A percentile compares a stretch with the other conserved stretches of the same genome.
Conservation (phyloP, 2,797 vertebrate genomes). For the Lemur catta region DNA sequence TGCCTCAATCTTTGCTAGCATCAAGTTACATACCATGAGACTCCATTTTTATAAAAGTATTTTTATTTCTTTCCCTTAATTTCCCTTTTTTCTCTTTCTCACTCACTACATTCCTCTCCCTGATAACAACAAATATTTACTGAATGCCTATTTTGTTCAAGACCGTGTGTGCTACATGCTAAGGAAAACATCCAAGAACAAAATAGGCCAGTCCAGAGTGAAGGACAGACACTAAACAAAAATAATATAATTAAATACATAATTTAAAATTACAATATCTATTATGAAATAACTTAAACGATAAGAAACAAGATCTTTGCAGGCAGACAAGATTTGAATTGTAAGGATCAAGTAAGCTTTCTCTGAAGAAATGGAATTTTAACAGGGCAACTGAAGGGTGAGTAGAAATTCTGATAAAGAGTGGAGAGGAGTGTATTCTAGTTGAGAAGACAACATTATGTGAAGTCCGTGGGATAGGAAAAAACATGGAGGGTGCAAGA, state of each 20-base stretch:
- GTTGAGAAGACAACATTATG: neutral
- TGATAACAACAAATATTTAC: conserved; percentile 48
- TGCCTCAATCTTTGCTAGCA: neutral
- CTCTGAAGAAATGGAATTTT: conserved; percentile 30
- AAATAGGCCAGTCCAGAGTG: neutral
- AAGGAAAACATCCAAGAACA: conserved; percentile 24
- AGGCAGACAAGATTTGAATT: neutral
- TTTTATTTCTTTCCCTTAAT: conserved; percentile 14
- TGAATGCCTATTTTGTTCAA: conserved; percentile 13
- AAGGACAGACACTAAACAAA: neutral
- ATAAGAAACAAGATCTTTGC: neutral
- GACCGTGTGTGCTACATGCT: neutral
- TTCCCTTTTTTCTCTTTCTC: neutral
- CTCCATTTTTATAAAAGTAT: neutral
- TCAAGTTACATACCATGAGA: neutral
- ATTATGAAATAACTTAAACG: neutral
- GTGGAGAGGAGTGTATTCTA: neutral
- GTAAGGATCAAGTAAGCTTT: neutral
- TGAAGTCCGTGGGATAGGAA: neutral
- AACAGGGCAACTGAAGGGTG: neutral
- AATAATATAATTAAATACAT: neutral
- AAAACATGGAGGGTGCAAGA: neutral
- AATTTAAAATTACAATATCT: conserved; percentile 16
- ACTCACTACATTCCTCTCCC: neutral
- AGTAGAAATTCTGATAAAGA: neutral